Conservation (phyloP, 53 echinoderm and acorn worm species). For the Antedon mediterranea region DNA sequence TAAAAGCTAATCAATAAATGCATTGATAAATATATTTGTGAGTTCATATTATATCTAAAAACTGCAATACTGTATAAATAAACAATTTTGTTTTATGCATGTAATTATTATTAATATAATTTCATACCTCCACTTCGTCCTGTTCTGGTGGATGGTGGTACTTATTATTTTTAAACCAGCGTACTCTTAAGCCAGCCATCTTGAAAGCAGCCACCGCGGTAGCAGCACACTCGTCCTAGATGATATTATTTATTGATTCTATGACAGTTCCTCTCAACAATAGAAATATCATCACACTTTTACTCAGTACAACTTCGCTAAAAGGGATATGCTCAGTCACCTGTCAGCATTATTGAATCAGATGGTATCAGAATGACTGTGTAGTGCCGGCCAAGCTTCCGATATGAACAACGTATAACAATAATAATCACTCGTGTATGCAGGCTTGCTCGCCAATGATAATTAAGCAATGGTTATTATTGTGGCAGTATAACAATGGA, state of each 20-base stretch:
- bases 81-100: no score
- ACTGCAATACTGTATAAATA: no score
- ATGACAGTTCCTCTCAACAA: not conserved
- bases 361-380: not conserved
- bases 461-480: not conserved
- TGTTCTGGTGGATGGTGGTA: not conserved
- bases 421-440: not conserved
- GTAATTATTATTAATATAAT: not conserved
- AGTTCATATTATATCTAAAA: no score
- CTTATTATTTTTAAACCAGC: not conserved
- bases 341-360: not conserved
- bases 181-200: not conserved
- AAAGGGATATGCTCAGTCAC: not conserved
- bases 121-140: not conserved
- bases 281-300: not conserved
- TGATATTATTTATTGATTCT: not conserved
- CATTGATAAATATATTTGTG: no score
- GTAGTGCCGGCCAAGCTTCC: not conserved
- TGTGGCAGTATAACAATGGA: not conserved
- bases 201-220: not conserved
- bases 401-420: not conserved
- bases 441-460: not conserved
- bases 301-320: no score
- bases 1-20: no score
- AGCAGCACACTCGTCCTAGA: not conserved